phyloP scores from a whole-genome alignment of 2,888 invertebrate species.

The Drosophila stalkeri region DNA sequence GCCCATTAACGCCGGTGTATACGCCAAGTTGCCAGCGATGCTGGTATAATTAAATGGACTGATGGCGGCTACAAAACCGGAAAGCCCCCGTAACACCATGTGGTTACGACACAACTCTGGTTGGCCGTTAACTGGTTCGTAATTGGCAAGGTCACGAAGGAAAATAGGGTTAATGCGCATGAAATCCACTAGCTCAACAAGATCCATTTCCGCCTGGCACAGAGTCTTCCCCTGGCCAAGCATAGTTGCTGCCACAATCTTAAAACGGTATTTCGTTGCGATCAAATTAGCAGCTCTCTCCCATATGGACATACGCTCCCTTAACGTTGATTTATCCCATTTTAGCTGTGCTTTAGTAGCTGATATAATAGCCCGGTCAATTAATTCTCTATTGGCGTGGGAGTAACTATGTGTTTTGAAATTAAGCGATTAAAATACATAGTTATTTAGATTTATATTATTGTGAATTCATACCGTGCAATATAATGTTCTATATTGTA shows the following conservation, averaged over 20 bases:
- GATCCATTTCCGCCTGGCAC: slow-evolving; percentile 98
- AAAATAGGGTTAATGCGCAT: slow-evolving; percentile 92
- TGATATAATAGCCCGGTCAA: slow-evolving; percentile 90
- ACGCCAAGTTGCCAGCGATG: slow-evolving; percentile 97
- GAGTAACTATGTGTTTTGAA: slow-evolving; percentile 88
- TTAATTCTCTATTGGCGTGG: slow-evolving; percentile 92
- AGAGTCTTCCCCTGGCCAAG: slow-evolving; percentile 97
- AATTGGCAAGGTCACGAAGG: slow-evolving; percentile 92
- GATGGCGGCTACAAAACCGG: slow-evolving; percentile 98
- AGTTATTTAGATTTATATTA: neutral
- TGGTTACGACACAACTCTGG: slow-evolving; percentile 91
- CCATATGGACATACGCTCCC: slow-evolving; percentile 93
- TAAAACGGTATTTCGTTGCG: slow-evolving; percentile 93
- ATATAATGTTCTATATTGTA: slow-evolving; percentile 93
- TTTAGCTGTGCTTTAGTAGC: slow-evolving; percentile 90
- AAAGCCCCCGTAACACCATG: slow-evolving; percentile 93
- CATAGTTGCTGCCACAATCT: slow-evolving; percentile 97
- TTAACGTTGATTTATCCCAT: slow-evolving; percentile 94
- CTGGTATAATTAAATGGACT: slow-evolving; percentile 99
- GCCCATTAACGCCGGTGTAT: slow-evolving; percentile 95
- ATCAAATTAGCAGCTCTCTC: slow-evolving; percentile 94
- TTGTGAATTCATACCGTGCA: slow-evolving; percentile 86
- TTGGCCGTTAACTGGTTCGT: slow-evolving; percentile 94
- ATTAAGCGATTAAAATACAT: neutral
- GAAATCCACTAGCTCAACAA: slow-evolving; percentile 97